Base-by-base conservation (phyloP, 2,113 vertebrate species). In the Alces alces region DNA sequence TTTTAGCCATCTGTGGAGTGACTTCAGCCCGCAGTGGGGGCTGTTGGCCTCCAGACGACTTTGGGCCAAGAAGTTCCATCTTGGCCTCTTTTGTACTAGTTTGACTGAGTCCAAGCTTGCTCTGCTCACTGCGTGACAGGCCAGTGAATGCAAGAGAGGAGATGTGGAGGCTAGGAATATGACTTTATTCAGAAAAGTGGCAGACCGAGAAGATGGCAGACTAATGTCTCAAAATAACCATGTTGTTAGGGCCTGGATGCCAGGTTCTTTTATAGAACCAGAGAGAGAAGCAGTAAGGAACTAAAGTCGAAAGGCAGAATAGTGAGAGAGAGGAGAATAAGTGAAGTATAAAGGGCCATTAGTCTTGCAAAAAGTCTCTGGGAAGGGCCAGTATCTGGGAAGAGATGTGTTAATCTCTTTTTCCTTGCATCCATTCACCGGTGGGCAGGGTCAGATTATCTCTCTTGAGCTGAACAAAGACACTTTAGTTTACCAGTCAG, bases 11-110 rank as follows among this genome's bases (percentile, higher is more conserved):
- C 60, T 66, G 3, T 19, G 33, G 16, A 15, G 19, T 66, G 73
- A 15, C 13, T 14, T 73, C 19, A 3, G 28, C 43, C 33, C 11
- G 6, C 15, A 17, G 12, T 64, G 7, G 19, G 30, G 21, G 25
- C 54, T 76, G 8, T n/a, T 12, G n/a, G 3, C 36, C 8, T 15
- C n/a, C 0, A 1, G 36, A 60, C 13, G 0, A 4, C 58, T 66
- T 12, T 4, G 2, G 17, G 39, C 60, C 6, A 15, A 16, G 33
- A 17, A 47, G 33, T 33, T 11, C 30, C 17, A 6, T 11, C 36
- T 36, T 25, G 39, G 14, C 15, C 12, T 54, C 33, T 57, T 39
- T 30, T 12, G 39, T 36, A 39, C 21, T 39, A 7, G 36, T 73
- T 73, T 39, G n/a, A 73, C n/a, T 39, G 36, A 73, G 21, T 73